Conservation (phyloP, 2,113 vertebrate species). For the Pontoporia blainvillei region DNA sequence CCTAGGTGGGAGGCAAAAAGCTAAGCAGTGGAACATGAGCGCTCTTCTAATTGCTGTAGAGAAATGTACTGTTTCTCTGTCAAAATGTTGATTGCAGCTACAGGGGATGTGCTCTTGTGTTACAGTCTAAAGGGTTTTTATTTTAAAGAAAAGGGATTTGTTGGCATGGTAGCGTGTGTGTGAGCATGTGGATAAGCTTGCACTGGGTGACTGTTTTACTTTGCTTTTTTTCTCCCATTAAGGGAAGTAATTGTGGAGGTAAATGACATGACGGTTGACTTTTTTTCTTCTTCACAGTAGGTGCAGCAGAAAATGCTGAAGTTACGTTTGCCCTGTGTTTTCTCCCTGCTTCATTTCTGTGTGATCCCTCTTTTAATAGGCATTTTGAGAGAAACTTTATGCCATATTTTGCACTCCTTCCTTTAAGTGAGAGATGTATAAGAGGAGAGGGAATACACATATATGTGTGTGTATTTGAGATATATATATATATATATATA, state of each 20-base stretch:
- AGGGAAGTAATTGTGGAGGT: neutral
- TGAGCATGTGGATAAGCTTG: neutral
- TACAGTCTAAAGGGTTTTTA: conserved; percentile 47
- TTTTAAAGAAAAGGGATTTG: neutral
- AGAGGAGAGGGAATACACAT: neutral
- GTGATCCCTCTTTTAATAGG: neutral
- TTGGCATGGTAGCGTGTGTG: neutral
- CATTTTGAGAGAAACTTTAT: neutral
- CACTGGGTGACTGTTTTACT: neutral
- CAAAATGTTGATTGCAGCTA: conserved; percentile 54
- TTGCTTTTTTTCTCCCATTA: neutral
- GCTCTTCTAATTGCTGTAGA: conserved; percentile 55
- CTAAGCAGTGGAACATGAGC: conserved; percentile 41
- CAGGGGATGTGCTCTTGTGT: conserved; percentile 13
- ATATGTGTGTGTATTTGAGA: neutral
- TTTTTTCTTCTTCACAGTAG: neutral
- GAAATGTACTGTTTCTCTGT: conserved; percentile 21
- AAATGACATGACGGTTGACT: neutral
- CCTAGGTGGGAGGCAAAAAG: conserved; percentile 52
- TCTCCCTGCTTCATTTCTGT: neutral
- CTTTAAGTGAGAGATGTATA: neutral
- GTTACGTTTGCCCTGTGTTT: neutral
- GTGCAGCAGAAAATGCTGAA: neutral
- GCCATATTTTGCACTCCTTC: neutral
- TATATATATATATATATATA: no score